Conservation (phyloP, 2,797 vertebrate genomes). For the Pangasius larnaudii region DNA sequence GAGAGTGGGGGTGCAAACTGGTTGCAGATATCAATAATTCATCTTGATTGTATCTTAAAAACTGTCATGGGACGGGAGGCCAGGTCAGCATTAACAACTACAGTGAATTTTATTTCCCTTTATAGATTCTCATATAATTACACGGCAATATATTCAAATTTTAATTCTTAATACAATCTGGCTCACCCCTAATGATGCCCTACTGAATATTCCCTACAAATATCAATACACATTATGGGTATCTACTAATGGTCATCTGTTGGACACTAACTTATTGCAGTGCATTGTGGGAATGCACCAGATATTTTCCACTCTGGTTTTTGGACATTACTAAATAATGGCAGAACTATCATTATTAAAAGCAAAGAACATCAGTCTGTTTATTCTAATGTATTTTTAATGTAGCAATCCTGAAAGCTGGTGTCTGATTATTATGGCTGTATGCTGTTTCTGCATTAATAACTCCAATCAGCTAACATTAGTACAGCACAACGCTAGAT, state of each 20-base stretch:
- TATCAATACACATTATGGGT: not conserved
- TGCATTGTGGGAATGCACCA: not conserved
- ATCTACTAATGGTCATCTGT: not conserved
- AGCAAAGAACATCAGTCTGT: not conserved
- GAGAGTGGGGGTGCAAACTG: not conserved
- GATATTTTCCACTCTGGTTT: not conserved
- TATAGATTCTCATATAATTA: slow-evolving; percentile 17
- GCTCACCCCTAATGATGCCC: not conserved
- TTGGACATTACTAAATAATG: not conserved
- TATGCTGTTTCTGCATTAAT: not conserved
- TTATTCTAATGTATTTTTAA: not conserved
- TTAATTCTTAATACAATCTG: not conserved
- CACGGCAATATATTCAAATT: slow-evolving; percentile 1
- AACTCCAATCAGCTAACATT: not conserved
- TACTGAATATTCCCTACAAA: not conserved
- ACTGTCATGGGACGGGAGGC: slow-evolving; percentile 16
- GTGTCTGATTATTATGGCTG: not conserved
- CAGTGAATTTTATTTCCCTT: slow-evolving; percentile 1
- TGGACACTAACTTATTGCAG: not conserved
- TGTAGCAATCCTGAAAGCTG: not conserved
- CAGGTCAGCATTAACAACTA: slow-evolving; percentile 28
- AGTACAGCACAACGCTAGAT: not conserved
- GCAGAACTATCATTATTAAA: not conserved
- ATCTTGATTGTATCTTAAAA: slow-evolving; percentile 32
- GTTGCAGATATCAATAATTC: slow-evolving; percentile 31